phyloP scores from a whole-genome alignment of 2,888 invertebrate genomes.

The Protodeltote pygarga region DNA sequence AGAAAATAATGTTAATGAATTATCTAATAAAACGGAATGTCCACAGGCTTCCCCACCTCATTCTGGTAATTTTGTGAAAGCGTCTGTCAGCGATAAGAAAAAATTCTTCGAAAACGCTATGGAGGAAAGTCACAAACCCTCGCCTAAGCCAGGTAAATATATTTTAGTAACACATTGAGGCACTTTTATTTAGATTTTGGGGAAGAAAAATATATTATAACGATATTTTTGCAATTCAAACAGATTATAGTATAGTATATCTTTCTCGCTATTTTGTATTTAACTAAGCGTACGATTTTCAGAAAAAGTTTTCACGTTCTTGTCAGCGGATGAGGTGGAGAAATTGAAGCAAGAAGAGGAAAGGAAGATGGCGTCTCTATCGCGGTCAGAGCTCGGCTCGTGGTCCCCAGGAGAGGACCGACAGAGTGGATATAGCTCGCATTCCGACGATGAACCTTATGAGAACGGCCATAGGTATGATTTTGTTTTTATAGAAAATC shows the following conservation, averaged over 20 bases:
- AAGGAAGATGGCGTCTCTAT: conserved; percentile 92
- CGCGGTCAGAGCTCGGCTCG: conserved; percentile 87
- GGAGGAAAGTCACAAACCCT: conserved; percentile 95
- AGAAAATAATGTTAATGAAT: conserved; percentile 14
- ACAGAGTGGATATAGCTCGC: conserved; percentile 85
- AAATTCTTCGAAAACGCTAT: conserved; percentile 98
- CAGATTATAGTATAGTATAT: no score
- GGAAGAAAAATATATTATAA: no score
- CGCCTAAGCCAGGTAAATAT: conserved; percentile 91
- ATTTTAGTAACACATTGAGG: not conserved
- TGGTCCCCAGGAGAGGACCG: conserved; percentile 83
- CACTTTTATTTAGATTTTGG: no score
- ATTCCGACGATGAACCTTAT: conserved; percentile 79
- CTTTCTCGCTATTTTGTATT: no score
- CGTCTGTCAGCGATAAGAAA: conserved; percentile 97
- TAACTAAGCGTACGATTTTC: conserved; percentile 36
- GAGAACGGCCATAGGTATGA: conserved; percentile 81
- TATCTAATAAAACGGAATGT: conserved; percentile 48
- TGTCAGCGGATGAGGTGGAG: conserved; percentile 97
- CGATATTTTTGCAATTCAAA: no score
- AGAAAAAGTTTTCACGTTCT: conserved; percentile 97
- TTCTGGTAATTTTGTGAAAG: conserved; percentile 91
- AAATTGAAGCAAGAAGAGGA: conserved; percentile 97
- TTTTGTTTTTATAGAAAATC: not conserved
- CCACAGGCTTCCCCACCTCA: conserved; percentile 89